phyloP scores from a whole-genome alignment of 92 coral and sea anemone species.

The Virgularia gustaviana region DNA sequence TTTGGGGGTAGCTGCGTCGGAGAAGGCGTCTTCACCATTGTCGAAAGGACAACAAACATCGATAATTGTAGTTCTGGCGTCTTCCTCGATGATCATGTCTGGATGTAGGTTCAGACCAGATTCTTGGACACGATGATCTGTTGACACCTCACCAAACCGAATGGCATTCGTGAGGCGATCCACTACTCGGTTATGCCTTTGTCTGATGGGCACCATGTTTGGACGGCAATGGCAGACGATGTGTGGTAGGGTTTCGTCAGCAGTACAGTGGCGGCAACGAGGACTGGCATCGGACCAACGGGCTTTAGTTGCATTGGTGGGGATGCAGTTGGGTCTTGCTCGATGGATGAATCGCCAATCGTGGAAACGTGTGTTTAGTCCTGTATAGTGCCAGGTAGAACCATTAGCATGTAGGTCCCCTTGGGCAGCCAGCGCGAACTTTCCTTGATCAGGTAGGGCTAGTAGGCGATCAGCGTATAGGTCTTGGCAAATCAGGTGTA shows the following conservation, averaged over 20 bases:
- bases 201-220: not conserved
- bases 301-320: not conserved
- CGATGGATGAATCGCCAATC: conserved; percentile 3
- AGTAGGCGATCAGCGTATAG: not conserved
- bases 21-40: not conserved
- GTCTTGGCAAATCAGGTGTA: not conserved
- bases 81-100: not conserved
- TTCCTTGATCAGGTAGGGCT: conserved; percentile 1
- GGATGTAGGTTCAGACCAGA: not conserved
- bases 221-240: not conserved
- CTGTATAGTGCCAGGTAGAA: not conserved
- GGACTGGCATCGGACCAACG: not conserved
- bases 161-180: not conserved
- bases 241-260: not conserved
- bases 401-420: not conserved
- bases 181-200: not conserved
- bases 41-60: conserved; percentile 7
- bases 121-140: not conserved
- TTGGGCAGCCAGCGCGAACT: not conserved
- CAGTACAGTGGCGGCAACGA: not conserved
- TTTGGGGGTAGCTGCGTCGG: not conserved
- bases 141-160: not conserved
- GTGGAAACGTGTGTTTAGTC: not conserved
- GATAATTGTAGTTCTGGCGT: not conserved
- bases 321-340: not conserved